These are phyloP conservation scores for Cichladusa arquata DNA, from an alignment of 2,113 vertebrate genomes.

Conservation along the genomic window DNA sequence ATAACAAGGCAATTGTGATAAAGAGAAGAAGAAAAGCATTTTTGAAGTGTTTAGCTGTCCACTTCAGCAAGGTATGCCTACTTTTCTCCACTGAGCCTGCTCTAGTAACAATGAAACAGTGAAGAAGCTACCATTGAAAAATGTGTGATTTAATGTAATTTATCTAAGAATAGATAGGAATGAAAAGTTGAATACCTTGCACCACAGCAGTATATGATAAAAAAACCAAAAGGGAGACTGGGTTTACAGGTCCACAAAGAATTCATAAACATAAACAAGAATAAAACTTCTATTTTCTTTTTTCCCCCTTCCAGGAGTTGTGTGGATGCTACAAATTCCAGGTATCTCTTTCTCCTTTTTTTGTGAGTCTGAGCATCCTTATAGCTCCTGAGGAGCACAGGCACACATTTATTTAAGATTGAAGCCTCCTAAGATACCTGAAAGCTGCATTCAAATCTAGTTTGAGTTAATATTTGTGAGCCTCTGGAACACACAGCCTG, in stretches of 20 bases:
- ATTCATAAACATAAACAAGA: background rate
- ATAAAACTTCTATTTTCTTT: background rate
- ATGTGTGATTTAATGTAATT: rapidly evolving
- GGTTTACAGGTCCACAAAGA: background rate
- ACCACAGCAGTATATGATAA: background rate
- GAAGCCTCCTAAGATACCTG: background rate
- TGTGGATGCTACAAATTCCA: background rate
- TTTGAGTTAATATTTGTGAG: background rate
- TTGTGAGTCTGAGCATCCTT: background rate
- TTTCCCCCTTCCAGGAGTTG: background rate
- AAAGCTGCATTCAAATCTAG: background rate
- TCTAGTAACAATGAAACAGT: background rate
- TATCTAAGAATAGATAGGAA: background rate
- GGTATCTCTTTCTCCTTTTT: rapidly evolving
- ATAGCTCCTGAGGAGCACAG: background rate
- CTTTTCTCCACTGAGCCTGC: rapidly evolving
- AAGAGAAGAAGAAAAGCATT: background rate
- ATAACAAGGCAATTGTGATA: background rate
- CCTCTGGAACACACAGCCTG: background rate
- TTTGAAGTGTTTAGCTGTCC: background rate
- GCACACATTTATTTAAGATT: background rate
- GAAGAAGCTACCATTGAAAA: background rate
- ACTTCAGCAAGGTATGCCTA: background rate
- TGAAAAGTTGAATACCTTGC: background rate
- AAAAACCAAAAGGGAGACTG: background rate